Evolutionary conservation across 2,113 vertebrate species (phyloP), one percentile per base, ranked within the genome.

Genomic region (Hemiscyllium ocellatum): DNA sequence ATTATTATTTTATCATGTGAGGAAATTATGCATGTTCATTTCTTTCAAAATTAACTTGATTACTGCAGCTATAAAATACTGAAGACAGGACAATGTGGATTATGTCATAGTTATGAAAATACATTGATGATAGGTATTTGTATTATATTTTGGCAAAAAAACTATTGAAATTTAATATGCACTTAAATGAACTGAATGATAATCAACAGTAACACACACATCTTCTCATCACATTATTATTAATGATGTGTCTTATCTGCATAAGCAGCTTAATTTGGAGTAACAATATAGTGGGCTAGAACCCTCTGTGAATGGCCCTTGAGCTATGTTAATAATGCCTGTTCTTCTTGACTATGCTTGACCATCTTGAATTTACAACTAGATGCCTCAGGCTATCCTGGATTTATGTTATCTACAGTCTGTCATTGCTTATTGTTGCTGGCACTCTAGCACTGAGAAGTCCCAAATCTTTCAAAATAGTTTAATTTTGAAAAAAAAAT

Each of bases 351-450:
- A 95, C 70, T 95, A 95, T 95, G 93, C 93, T 95, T 95, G 93
- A 94, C 93, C 93, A 70, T 94, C 93, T 94, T 94, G 94, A 95
- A 95, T 95, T 95, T 95, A 72, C 94, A 95, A 95, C 94, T 95
- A 95, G 68, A 52, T 76, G 94, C 94, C 94, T 95, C 69, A 70
- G 94, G 94, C 94, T 95, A 95, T 95, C 42, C 42, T 95, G 26
- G 93, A 52, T 95, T 95, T 95, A 95, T 95, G 47, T 95, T 72
- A 95, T 95, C 42, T 95, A 50, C 68, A 72, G 37, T 29, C 86
- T 95, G 68, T 95, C 22, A 65, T 12, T 76, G 47, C 94, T 76
- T 50, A 95, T 52, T 95, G 69, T 72, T 72, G 22, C 24, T 95
- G 94, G 66, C 68, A 95, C 47, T 33, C 12, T 70, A 50, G 66